Conservation (phyloP, 1,140 invertebrate genomes). For the Drosophila suzukii region DNA sequence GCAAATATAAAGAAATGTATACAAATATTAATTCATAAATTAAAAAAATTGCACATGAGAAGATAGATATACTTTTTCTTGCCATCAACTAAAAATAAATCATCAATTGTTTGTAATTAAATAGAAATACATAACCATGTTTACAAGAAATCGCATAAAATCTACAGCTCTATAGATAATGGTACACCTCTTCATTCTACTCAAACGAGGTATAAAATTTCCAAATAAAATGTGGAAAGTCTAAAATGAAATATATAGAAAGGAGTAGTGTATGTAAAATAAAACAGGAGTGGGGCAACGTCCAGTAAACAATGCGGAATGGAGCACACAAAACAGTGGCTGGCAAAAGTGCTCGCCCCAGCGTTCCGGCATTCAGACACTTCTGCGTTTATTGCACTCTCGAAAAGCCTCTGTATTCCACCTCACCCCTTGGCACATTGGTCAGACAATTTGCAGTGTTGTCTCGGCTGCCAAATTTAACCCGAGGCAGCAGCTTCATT, state of each 20-base stretch:
- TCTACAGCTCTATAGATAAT: too few species aligned
- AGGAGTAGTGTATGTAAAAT: slow-evolving; percentile 7
- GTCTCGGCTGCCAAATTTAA: slow-evolving; percentile 79
- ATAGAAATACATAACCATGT: not conserved
- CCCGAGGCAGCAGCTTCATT: slow-evolving; percentile 63
- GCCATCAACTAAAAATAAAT: too few species aligned
- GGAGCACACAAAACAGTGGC: slow-evolving; percentile 60
- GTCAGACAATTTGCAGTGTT: slow-evolving; percentile 80
- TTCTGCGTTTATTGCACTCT: slow-evolving; percentile 77
- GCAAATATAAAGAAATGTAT: too few species aligned
- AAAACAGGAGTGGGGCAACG: slow-evolving; percentile 16
- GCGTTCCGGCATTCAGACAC: slow-evolving; percentile 58
- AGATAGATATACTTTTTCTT: too few species aligned
- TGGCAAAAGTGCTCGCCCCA: slow-evolving; percentile 47
- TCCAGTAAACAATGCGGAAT: slow-evolving; percentile 60
- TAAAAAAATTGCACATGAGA: too few species aligned
- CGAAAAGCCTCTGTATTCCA: not conserved
- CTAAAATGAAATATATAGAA: slow-evolving; percentile 7
- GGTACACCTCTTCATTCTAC: not conserved
- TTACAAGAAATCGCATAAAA: too few species aligned
- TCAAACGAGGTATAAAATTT: not conserved
- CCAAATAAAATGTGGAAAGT: slow-evolving; percentile 7
- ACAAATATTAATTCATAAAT: too few species aligned
- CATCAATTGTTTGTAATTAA: not conserved
- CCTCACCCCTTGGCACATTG: slow-evolving; percentile 26